phyloP scores from a whole-genome alignment of 2,113 vertebrate genomes.

The Caloenas nicobarica region DNA sequence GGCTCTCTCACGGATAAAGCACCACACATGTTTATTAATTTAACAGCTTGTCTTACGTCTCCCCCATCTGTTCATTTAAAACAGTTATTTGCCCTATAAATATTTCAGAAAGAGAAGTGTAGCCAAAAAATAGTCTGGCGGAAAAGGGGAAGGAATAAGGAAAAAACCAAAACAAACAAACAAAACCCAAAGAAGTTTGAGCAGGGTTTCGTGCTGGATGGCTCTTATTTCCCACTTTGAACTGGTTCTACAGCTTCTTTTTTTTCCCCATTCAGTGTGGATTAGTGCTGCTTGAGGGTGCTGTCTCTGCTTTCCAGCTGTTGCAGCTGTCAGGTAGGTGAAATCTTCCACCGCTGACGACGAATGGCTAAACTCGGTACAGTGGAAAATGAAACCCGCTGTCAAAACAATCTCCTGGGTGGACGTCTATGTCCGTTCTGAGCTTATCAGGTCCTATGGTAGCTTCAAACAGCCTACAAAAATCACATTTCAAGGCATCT shows the following conservation, averaged over 20 bases:
- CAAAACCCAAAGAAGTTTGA: neutral
- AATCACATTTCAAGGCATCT: constrained; percentile 5
- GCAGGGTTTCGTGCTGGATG: neutral
- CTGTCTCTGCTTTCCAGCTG: constrained; percentile 52
- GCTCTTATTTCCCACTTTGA: neutral
- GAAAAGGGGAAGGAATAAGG: neutral
- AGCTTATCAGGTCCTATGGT: neutral
- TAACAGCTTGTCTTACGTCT: constrained; percentile 80
- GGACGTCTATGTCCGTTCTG: neutral
- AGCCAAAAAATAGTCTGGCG: constrained; percentile 58
- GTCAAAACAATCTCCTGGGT: constrained; percentile 37
- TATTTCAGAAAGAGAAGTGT: constrained; percentile 69
- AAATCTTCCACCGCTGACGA: constrained; percentile 48
- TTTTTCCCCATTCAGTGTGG: constrained; percentile 40
- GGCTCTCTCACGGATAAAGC: constrained; percentile 75
- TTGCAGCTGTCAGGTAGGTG: constrained; percentile 10
- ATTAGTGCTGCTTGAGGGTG: constrained; percentile 38
- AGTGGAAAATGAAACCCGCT: constrained; percentile 37
- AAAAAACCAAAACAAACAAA: too few species aligned
- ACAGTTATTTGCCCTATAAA: constrained; percentile 74
- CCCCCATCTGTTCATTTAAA: constrained; percentile 79
- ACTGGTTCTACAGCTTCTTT: neutral
- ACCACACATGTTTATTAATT: constrained; percentile 77
- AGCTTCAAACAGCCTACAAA: neutral
- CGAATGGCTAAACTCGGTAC: constrained; percentile 12